Conservation (phyloP, 2,888 invertebrate genomes). For the Druceiella hillmani region DNA sequence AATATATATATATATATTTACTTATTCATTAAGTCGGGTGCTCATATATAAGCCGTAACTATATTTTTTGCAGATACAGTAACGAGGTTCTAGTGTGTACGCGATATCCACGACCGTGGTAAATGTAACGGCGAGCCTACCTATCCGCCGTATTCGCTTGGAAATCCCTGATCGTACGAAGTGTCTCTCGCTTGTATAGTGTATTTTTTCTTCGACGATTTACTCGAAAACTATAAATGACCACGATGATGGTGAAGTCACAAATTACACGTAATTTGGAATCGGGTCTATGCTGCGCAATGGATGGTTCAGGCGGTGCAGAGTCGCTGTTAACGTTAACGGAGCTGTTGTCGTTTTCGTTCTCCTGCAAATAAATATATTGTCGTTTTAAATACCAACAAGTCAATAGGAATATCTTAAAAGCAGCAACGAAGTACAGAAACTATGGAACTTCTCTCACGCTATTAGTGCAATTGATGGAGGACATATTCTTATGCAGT, state of each 20-base stretch:
- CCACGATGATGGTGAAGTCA: neutral
- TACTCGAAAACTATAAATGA: neutral
- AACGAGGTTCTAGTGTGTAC: neutral
- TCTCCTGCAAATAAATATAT: neutral
- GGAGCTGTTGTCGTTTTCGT: neutral
- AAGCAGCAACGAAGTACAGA: neutral
- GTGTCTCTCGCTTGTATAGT: neutral
- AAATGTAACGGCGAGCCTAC: neutral
- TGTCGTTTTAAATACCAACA: neutral
- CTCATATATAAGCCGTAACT: neutral
- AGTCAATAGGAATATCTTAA: neutral
- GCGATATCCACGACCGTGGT: neutral
- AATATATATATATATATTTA: too few relatives aligned
- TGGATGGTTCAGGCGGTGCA: constrained; percentile 1
- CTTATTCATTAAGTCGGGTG: too few relatives aligned
- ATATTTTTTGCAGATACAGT: neutral
- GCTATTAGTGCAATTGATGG: neutral
- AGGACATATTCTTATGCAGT: neutral
- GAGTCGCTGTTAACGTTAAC: neutral
- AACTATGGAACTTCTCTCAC: neutral
- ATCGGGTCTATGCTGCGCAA: neutral
- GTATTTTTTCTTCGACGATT: neutral
- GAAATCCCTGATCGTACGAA: neutral
- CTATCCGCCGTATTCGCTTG: neutral
- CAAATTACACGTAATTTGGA: neutral